Evolutionary conservation across 1,140 invertebrate species (phyloP).

Genomic region (Neoseiulus cucumeris): DNA sequence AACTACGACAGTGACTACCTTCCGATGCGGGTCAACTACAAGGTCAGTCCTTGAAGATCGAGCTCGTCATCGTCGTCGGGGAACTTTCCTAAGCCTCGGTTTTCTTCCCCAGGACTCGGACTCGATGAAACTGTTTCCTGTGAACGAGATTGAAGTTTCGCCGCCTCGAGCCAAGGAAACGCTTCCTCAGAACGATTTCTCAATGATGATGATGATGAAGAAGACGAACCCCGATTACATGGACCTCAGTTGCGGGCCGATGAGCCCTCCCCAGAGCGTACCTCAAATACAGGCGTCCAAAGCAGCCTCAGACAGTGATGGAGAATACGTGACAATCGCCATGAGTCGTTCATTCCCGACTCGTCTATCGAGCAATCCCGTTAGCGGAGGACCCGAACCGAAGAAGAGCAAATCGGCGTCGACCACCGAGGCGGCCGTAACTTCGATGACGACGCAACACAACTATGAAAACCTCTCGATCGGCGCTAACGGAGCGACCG

Average conservation of each 20-base stretch:
- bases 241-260: not conserved
- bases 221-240: not conserved
- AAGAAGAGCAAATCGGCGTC: not conserved
- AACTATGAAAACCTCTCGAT: not conserved
- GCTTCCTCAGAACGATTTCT: too few species aligned
- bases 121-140: not conserved
- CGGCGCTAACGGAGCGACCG: constrained; percentile 7
- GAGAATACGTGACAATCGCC: not conserved
- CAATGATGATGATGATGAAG: not conserved
- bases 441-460: not conserved
- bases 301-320: not conserved
- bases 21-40: constrained; percentile 1
- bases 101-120: not conserved
- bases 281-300: not conserved
- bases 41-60: not conserved
- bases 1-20: constrained; percentile 1
- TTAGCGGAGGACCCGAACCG: not conserved
- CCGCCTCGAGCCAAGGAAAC: not conserved
- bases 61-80: too few species aligned
- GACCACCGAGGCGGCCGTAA: not conserved
- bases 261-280: not conserved
- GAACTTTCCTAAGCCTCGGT: too few species aligned
- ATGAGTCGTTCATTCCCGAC: not conserved
- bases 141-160: not conserved
- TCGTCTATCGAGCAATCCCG: not conserved